Evolutionary conservation across 2,113 vertebrate species (phyloP).

Genomic region (Hydropotes inermis): DNA sequence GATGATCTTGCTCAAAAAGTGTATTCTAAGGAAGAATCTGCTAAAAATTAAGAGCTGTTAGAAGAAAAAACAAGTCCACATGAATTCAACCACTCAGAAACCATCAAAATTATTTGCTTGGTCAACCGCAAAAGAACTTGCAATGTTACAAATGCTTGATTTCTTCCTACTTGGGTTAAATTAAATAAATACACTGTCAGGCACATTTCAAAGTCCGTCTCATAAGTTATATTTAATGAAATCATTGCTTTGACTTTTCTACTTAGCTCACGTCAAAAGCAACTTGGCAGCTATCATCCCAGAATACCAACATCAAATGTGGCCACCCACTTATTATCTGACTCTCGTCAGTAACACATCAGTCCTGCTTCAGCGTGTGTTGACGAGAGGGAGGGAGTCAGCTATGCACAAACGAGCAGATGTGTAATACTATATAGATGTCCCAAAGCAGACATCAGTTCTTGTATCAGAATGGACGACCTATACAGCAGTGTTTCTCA

Average conservation of each 20-base stretch:
- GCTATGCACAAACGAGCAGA: background rate
- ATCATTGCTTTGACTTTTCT: conserved; percentile 17
- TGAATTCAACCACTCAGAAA: background rate
- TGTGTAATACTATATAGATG: background rate
- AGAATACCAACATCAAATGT: background rate
- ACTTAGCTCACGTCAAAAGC: background rate
- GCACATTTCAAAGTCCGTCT: background rate
- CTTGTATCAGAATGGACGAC: background rate
- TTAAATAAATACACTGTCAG: background rate
- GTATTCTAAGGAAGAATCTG: conserved; percentile 11
- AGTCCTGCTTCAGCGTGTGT: background rate
- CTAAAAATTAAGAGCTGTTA: background rate
- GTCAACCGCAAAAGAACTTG: conserved; percentile 1
- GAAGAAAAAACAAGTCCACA: conserved; percentile 18
- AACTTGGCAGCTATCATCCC: background rate
- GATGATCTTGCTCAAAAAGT: background rate
- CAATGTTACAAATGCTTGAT: background rate
- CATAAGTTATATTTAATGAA: background rate
- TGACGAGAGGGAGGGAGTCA: background rate
- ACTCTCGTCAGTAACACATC: background rate
- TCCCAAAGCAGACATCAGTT: background rate
- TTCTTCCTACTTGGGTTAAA: background rate
- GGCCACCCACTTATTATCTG: background rate
- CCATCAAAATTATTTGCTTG: background rate
- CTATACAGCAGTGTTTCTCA: background rate